Base-by-base conservation (phyloP, 2,888 invertebrate species). In the Nipponacmea schrenckii region DNA sequence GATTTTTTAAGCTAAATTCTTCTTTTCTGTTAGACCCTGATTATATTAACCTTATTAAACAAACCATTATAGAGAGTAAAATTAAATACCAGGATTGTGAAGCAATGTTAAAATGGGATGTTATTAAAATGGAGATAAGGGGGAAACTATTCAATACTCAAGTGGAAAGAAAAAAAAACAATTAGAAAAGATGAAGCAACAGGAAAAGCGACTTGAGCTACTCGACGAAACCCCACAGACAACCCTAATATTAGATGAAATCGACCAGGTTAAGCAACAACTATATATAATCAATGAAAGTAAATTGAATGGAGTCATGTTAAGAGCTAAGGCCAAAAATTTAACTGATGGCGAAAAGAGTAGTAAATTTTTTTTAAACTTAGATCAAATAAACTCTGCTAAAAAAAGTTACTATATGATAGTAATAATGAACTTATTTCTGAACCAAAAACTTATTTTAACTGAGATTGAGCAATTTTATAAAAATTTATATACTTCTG, bases 1-100 rank as follows among this genome's bases (percentile, higher is more conserved):
- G 67, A 24, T 71, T 46, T 20, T 71, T 45, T 44, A 67, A 71
- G 46, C 17, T 67, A 45, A 71, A 71, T n/a, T 46, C 67, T 27
- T 67, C 63, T n/a, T 20, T 67, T 0, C 31, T 63, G 27, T 8
- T 45, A 67, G 24, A 71, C 24, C 8, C 2, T 62, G 63, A 26
- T n/a, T 31, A 67, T 45, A 17, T 31, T 56, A 56, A 66, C 46
- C 3, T 50, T 17, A 50, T 70, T 20, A 17, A 64, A 65, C 2
- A 67, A 24, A 56, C 31, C 4, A 56, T 70, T 31, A 20, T 17
- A 20, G 62, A 70, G 62, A 62, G 50, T 39, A 56, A 10, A 39
- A 26, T 17, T 7, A 62, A 20, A 17, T n/a, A n/a, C 24, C 26
- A 31, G 12, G 26, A 31, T 39, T 44, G 44, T 17, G 20, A 5